Conservation (phyloP, 2,797 vertebrate genomes). For the Danio tinwini region DNA sequence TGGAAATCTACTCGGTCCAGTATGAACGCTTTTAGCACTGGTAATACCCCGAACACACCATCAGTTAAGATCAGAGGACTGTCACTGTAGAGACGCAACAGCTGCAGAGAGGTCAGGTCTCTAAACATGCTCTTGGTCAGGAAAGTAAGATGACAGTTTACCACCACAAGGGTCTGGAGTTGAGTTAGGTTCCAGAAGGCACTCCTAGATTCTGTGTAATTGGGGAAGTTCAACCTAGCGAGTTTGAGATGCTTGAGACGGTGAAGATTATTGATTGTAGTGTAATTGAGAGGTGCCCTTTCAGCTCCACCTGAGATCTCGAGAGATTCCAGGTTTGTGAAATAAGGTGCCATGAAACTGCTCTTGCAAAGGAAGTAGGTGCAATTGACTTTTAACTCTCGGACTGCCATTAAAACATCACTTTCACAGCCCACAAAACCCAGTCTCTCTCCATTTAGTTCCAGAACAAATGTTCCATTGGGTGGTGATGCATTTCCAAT, state of each 20-base stretch:
- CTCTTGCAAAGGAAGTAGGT: neutral
- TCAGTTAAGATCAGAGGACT: conserved; percentile 52
- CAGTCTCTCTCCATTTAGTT: conserved; percentile 43
- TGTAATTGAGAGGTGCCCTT: neutral
- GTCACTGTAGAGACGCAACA: conserved; percentile 48
- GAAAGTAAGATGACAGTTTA: conserved; percentile 56
- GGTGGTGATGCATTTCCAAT: conserved; percentile 3
- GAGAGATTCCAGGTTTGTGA: conserved; percentile 52
- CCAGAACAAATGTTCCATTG: conserved; percentile 41
- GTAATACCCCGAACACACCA: conserved; percentile 48
- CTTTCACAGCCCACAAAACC: neutral
- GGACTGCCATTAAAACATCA: conserved; percentile 42
- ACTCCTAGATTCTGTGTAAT: conserved; percentile 28
- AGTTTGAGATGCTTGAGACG: conserved; percentile 59
- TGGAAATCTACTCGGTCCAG: conserved; percentile 55
- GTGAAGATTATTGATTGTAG: conserved; percentile 43
- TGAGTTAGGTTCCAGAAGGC: conserved; percentile 54
- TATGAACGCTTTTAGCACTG: conserved; percentile 38
- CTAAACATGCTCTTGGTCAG: conserved; percentile 53
- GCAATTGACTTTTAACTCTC: conserved; percentile 44
- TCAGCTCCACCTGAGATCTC: conserved; percentile 37
- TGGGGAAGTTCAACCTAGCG: conserved; percentile 51
- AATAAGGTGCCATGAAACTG: conserved; percentile 31
- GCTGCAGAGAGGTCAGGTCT: conserved; percentile 51
- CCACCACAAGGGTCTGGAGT: conserved; percentile 52